Conservation (phyloP, 2,888 invertebrate species). For the Leuctra nigra region DNA sequence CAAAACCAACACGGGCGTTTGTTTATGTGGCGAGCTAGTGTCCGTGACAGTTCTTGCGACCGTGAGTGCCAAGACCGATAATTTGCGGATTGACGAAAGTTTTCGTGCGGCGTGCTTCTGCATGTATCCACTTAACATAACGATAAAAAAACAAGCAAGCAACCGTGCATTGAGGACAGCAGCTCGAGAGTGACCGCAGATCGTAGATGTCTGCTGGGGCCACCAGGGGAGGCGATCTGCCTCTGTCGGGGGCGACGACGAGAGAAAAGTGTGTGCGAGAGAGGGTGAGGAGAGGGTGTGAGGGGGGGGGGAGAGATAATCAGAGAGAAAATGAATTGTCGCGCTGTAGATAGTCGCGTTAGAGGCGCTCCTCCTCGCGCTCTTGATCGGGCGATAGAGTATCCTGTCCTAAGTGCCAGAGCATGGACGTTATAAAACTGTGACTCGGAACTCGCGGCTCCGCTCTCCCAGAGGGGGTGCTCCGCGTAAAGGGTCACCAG, state of each 20-base stretch:
- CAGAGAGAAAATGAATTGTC: conserved; percentile 13
- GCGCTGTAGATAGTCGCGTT: background rate
- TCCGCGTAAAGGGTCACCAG: conserved; percentile 13
- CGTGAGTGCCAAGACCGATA: conserved; percentile 26
- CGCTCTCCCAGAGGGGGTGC: background rate
- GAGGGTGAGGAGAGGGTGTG: too few species aligned
- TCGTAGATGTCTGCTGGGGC: background rate
- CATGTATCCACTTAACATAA: conserved; percentile 26
- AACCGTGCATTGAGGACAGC: conserved; percentile 15
- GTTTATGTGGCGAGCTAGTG: conserved; percentile 24
- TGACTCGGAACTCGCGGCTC: background rate
- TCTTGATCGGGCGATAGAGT: background rate
- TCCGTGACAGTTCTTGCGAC: conserved; percentile 24
- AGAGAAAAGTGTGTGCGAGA: background rate
- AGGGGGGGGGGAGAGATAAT: too few species aligned
- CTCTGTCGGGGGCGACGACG: background rate
- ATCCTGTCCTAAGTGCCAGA: background rate
- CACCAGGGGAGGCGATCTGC: too few species aligned
- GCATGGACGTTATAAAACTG: conserved; percentile 9
- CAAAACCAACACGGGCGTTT: conserved; percentile 11
- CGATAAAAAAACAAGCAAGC: conserved; percentile 19
- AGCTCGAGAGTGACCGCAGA: background rate
- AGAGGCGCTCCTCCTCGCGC: too few species aligned
- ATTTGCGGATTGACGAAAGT: conserved; percentile 27
- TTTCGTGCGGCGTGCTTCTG: conserved; percentile 24